Conservation (phyloP, 2,113 vertebrate genomes). For the Henicopernis longicauda region DNA sequence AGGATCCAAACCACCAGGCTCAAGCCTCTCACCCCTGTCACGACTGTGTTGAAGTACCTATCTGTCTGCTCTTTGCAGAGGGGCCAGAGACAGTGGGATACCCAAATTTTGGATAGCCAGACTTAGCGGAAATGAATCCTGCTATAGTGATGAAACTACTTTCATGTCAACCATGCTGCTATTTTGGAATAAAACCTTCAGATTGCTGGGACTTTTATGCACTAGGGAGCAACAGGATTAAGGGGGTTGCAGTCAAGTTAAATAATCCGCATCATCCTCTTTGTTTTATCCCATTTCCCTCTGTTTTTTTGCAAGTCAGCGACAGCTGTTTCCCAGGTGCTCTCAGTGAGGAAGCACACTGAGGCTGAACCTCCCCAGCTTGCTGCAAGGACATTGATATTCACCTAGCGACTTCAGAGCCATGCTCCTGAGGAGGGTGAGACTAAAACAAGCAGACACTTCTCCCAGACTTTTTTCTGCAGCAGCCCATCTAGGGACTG, state of each 20-base stretch:
- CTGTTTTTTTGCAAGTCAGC: background rate
- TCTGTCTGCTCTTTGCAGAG: background rate
- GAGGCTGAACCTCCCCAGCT: background rate
- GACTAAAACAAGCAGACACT: background rate
- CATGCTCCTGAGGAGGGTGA: background rate
- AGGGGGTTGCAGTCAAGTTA: background rate
- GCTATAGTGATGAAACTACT: background rate
- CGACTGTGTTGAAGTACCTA: fast-evolving
- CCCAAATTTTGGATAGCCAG: fast-evolving
- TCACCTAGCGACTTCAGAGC: background rate
- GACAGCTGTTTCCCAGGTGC: background rate
- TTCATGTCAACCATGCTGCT: background rate
- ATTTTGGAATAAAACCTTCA: background rate
- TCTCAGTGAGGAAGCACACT: background rate
- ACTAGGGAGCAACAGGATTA: background rate
- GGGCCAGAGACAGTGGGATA: background rate
- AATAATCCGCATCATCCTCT: background rate
- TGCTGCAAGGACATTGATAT: background rate
- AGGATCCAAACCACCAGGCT: background rate
- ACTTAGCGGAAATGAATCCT: background rate
- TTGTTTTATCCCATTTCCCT: background rate
- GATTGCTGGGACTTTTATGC: background rate
- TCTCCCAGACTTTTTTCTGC: background rate
- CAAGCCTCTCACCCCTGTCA: background rate
- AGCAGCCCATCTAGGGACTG: background rate